These are phyloP conservation scores for Sigmodon hispidus DNA, from an alignment of 2,113 vertebrate species.

Conservation along the genomic window DNA sequence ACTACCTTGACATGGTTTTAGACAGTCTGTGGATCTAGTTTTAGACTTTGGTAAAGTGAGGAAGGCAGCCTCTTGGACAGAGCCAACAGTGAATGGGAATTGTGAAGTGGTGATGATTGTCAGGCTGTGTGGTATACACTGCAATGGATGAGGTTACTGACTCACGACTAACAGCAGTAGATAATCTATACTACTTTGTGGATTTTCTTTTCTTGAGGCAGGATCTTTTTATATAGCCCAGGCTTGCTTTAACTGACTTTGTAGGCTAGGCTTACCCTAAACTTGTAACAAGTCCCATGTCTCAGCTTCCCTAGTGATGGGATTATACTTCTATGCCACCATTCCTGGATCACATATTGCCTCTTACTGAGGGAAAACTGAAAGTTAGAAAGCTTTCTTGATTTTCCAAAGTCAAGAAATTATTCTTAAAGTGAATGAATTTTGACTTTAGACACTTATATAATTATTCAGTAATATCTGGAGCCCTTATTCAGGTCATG, in stretches of 20 bases:
- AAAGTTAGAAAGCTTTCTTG: neutral
- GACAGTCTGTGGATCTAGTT: neutral
- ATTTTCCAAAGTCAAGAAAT: neutral
- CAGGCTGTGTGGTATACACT: neutral
- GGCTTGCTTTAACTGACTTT: neutral
- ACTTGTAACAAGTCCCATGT: neutral
- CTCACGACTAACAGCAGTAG: neutral
- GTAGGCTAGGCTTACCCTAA: neutral
- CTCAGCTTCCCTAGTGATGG: neutral
- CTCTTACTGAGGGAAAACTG: neutral
- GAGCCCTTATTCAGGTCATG: neutral
- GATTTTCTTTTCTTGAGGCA: neutral
- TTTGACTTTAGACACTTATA: neutral
- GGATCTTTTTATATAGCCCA: neutral
- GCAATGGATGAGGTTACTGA: neutral
- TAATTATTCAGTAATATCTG: neutral
- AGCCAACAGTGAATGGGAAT: neutral
- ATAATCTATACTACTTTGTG: neutral
- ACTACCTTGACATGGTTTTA: neutral
- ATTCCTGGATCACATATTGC: neutral
- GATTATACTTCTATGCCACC: too few relatives aligned
- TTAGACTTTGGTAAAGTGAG: neutral
- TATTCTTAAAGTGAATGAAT: neutral
- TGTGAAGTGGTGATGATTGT: neutral
- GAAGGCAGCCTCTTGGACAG: neutral